Evolutionary conservation across 2,113 vertebrate species (phyloP).

Genomic region (Genyomyrus donnyi): DNA sequence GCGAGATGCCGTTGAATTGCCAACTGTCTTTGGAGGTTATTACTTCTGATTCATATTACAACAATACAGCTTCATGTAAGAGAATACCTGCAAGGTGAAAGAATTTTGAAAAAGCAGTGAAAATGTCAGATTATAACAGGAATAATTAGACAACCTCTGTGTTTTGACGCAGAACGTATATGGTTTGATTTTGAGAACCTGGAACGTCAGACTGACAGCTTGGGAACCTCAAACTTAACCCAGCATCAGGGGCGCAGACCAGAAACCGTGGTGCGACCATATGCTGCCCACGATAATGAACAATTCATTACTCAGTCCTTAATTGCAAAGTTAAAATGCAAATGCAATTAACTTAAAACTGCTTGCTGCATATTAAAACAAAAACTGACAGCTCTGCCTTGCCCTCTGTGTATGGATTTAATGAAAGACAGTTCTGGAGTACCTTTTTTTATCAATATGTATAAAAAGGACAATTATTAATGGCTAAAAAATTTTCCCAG

Average conservation of each 20-base stretch:
- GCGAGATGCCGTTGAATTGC: background rate
- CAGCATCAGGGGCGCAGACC: background rate
- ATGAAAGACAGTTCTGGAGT: background rate
- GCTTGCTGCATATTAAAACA: constrained; percentile 13
- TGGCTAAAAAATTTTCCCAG: background rate
- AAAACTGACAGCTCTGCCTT: background rate
- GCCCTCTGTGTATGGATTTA: constrained; percentile 1
- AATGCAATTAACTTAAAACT: constrained; percentile 20
- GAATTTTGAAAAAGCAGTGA: background rate
- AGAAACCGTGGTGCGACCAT: background rate
- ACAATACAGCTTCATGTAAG: background rate
- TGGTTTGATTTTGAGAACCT: background rate
- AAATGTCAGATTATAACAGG: background rate
- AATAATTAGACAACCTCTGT: background rate
- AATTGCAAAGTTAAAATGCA: constrained; percentile 18
- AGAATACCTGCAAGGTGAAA: background rate
- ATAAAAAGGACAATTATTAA: constrained; percentile 3
- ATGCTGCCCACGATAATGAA: constrained; percentile 8
- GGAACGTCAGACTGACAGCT: background rate
- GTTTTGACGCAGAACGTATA: background rate
- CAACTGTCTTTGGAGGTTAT: background rate
- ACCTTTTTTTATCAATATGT: constrained; percentile 11
- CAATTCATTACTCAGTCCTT: constrained; percentile 11
- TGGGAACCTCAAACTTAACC: background rate
- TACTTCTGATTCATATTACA: background rate